Evolutionary conservation across 2,113 vertebrate species (phyloP).

Genomic region (Python bivittatus): DNA sequence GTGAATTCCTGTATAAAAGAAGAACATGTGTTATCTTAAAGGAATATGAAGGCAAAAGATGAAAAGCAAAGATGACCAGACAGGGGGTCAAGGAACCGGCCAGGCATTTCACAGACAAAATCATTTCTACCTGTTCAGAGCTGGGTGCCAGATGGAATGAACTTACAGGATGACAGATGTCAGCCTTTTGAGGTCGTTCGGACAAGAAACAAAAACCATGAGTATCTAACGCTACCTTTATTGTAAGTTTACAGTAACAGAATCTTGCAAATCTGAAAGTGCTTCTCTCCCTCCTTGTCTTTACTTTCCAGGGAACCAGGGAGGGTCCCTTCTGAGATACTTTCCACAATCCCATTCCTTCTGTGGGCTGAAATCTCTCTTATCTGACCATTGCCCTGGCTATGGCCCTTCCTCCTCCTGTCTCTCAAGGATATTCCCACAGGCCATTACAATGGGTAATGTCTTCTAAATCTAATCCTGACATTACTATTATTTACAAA

Average conservation of each 20-base stretch:
- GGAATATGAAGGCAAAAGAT: neutral
- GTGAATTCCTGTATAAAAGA: slow-evolving; percentile 87
- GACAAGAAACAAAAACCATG: neutral
- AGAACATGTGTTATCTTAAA: neutral
- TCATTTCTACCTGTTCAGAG: neutral
- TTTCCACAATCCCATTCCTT: neutral
- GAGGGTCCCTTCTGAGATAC: neutral
- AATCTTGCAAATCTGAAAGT: neutral
- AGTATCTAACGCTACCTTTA: neutral
- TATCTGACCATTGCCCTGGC: neutral
- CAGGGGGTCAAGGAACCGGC: neutral
- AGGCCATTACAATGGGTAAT: neutral
- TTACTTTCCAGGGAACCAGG: neutral
- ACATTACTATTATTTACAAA: neutral
- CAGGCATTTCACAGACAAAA: neutral
- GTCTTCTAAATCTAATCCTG: neutral
- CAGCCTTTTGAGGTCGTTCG: neutral
- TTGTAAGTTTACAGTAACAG: neutral
- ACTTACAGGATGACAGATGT: neutral
- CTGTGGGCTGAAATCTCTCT: neutral
- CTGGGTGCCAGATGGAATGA: neutral
- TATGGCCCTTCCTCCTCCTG: neutral
- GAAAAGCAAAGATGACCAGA: neutral
- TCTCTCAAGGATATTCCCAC: neutral
- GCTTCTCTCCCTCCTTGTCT: neutral